Base-by-base conservation (phyloP, 1,140 invertebrate genomes). In the Anthonomus grandis region DNA sequence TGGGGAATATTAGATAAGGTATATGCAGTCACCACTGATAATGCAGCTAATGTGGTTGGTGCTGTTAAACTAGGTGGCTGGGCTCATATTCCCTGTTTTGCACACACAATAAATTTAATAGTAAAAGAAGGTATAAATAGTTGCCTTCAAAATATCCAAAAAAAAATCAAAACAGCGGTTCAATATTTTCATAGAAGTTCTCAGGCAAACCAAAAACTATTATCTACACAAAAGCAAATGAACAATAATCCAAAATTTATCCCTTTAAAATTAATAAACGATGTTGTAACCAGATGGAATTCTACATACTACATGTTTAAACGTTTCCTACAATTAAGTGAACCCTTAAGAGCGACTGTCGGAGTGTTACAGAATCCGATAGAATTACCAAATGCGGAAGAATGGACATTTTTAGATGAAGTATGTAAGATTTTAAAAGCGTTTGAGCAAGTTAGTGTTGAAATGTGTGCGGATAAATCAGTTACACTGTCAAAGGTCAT, bases 41-140 rank as follows among this genome's bases (percentile, higher is more conserved):
- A 38, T 25, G 37, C 48, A 17, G 37, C 34, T 6, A 51, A 51
- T 31, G 15, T 51, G 22, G 48, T 39, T 4, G 41, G 25, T 31
- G 41, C 42, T 9, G 19, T 36, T 17, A 54, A 23, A 45, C 9
- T 17, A 13, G 46, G 41, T 12, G 15, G 23, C 19, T 46, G 25
- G 42, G 22, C 41, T 13, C 64, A 70, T 45, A 46, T 73, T 12
- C 51, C 59, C 4, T 70, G 71, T 34, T 66, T 71, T 39, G 66
- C 69, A 0, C 71, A 70, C 31, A 67, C 60, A 1, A 24, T 72
- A 15, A 69, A 72, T 53, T 45, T 71, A 9, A 62, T 71, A 1
- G 60, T 65, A n/a, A 46, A 57, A 44, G 12, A n/a, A n/a, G n/a
- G n/a, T n/a, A n/a, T n/a, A n/a, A n/a, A n/a, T n/a, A n/a, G 31